Base-by-base conservation (phyloP, 2,888 invertebrate genomes). In the Tetragonisca angustula region DNA sequence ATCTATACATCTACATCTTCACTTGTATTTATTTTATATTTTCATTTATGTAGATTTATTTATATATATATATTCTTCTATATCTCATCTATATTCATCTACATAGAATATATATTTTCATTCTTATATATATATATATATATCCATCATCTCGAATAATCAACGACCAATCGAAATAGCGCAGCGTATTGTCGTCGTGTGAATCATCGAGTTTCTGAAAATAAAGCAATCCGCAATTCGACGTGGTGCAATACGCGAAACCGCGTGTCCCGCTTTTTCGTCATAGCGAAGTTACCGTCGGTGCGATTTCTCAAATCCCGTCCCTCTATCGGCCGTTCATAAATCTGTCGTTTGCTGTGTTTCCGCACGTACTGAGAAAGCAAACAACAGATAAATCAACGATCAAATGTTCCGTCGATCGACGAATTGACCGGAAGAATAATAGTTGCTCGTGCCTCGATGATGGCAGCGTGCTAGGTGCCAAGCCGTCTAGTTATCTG, bases 351-450 rank as follows among this genome's bases (percentile, higher is more conserved):
- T 87, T 86, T 71, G 84, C 78, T 80, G 80, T 82, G 84, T 77
- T 79, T 83, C 87, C 80, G 73, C 73, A 70, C 81, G 83, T 81
- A 75, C 87, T 84, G 86, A 77, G 89, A 90, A 87, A 87, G 83
- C 89, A 90, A 89, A 90, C 86, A 88, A 76, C 73, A 82, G 75
- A 89, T 89, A 89, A 89, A 89, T 89, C 87, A 86, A 81, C 81
- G 86, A 89, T 89, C 86, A 88, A 89, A 89, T 86, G 88, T 43
- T 75, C 72, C 75, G 81, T 36, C 85, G 89, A 90, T 89, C 85
- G 87, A 84, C 80, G 81, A 81, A 85, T 83, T 84, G 79, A 69
- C 90, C 90, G 90, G 87, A 89, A 90, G 90, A 90, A 89, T 90
- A 89, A 89, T 89, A 89, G 83, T 80, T 79, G 85, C 43, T n/a